Base-by-base conservation (phyloP, 2,888 invertebrate species). In the Drymonia ruficornis region DNA sequence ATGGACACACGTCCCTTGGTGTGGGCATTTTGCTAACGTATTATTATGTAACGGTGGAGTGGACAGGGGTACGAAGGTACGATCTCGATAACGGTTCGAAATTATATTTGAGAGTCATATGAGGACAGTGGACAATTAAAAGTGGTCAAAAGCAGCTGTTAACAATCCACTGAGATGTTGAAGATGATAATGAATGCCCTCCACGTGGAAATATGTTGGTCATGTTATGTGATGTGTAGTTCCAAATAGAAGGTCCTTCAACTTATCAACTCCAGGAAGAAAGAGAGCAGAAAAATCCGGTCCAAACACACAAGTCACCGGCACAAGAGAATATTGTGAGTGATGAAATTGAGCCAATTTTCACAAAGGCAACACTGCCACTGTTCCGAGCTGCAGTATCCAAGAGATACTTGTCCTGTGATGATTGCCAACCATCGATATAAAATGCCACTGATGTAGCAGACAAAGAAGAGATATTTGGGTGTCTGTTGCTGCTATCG, bases 11-110 rank as follows among this genome's bases (percentile, higher is more conserved):
- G 40, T 52, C 59, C 36, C 54, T 53, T n/a, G 65, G 68, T 68
- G 59, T 59, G 59, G 65, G 63, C 18, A 34, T 63, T 63, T 67
- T 63, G 68, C 74, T 56, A 70, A 66, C 72, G 62, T 79, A 67
- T 73, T 51, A 76, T 77, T 79, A 79, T 64, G 65, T 61, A 56
- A 67, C 70, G 74, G 73, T 65, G 16, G 18, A 31, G 13, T 59
- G 55, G 28, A n/a, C 23, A 28, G 49, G 57, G 55, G 61, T 36
- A 8, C 52, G 38, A 29, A 56, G 55, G 61, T 36, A 8, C 52
- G 38, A 29, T 19, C 5, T 7, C 58, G 70, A 72, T 70, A 70
- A 51, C 34, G 16, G 29, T 16, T 18, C 19, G 7, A 47, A 34
- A 18, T 47, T 47, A 34, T 47, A 44, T 18, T 18, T 13, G 23